Percentiles rank a stretch among this genome's conserved stretches.
Evolutionary conservation across 1,140 invertebrate genomes (phyloP).

Genomic region (Daktulosphaira vitifoliae): DNA sequence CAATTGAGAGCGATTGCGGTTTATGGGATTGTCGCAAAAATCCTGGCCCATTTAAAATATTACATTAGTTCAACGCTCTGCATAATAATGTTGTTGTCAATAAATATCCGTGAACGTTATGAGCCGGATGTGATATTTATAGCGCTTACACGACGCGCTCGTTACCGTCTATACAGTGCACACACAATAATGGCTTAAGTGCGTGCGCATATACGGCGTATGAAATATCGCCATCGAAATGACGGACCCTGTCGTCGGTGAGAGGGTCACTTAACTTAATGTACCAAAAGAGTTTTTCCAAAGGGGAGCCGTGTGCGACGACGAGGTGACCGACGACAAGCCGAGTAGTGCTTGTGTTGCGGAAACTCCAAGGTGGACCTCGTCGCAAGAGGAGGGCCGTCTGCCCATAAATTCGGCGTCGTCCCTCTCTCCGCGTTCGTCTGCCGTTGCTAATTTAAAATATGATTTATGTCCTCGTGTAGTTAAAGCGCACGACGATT

Average conservation of each 20-base stretch:
- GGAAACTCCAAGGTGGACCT: neutral
- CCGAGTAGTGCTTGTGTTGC: too few relatives aligned
- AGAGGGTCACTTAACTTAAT: slow-evolving; percentile 33
- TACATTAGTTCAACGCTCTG: too few relatives aligned
- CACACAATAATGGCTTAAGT: too few relatives aligned
- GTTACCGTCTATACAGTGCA: too few relatives aligned
- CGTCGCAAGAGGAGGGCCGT: neutral
- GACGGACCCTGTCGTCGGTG: slow-evolving; percentile 12
- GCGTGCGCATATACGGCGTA: neutral
- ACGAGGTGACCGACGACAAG: neutral
- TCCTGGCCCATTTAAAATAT: too few relatives aligned
- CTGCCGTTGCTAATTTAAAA: slow-evolving; percentile 32
- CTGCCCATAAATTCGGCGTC: slow-evolving; percentile 19
- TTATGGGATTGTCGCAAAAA: too few relatives aligned
- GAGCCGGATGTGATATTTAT: too few relatives aligned
- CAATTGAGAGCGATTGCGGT: too few relatives aligned
- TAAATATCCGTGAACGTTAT: too few relatives aligned
- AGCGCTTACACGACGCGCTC: too few relatives aligned
- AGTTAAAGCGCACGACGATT: slow-evolving; percentile 30
- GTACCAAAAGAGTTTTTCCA: slow-evolving; percentile 33
- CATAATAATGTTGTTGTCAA: too few relatives aligned
- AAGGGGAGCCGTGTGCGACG: neutral
- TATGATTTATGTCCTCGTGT: slow-evolving; percentile 25
- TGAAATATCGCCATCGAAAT: slow-evolving; percentile 24
- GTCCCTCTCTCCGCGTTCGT: slow-evolving; percentile 13